Evolutionary conservation across 2,888 invertebrate genomes (phyloP).

Genomic region (Synergus itoensis): DNA sequence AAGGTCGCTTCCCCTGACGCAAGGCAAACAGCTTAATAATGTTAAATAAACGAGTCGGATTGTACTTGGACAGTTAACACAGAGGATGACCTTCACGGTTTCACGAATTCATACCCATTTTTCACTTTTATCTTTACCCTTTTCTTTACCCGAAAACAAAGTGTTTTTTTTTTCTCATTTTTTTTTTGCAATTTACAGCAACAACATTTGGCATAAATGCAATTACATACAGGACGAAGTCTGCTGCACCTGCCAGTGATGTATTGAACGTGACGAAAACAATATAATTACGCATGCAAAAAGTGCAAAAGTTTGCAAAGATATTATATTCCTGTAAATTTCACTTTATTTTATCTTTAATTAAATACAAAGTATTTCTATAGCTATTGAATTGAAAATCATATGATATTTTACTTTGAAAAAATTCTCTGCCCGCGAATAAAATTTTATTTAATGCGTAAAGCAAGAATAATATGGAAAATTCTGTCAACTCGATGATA

Average conservation of each 20-base stretch:
- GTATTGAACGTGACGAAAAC: neutral
- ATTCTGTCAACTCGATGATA: constrained; percentile 30
- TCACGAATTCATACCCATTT: neutral
- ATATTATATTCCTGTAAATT: too few relatives aligned
- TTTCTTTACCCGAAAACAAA: constrained; percentile 19
- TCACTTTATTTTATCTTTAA: too few relatives aligned
- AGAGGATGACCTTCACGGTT: neutral
- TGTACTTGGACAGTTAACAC: constrained; percentile 1
- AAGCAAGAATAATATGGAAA: constrained; percentile 3
- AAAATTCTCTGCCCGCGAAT: neutral
- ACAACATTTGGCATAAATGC: neutral
- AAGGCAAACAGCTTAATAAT: constrained; percentile 24
- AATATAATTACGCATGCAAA: neutral
- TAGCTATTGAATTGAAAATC: neutral
- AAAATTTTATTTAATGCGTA: neutral
- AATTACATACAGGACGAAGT: constrained; percentile 1
- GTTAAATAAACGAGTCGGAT: constrained; percentile 16
- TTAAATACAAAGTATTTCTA: too few relatives aligned
- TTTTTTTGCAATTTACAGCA: neutral
- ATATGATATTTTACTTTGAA: neutral
- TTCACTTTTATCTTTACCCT: neutral
- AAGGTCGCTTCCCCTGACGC: constrained; percentile 10
- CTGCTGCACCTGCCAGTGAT: neutral
- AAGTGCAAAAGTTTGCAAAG: neutral
- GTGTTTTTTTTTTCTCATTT: neutral